These are phyloP conservation scores for Drosophila multiciliata DNA, from an alignment of 2,888 invertebrate genomes.

Conservation along the genomic window DNA sequence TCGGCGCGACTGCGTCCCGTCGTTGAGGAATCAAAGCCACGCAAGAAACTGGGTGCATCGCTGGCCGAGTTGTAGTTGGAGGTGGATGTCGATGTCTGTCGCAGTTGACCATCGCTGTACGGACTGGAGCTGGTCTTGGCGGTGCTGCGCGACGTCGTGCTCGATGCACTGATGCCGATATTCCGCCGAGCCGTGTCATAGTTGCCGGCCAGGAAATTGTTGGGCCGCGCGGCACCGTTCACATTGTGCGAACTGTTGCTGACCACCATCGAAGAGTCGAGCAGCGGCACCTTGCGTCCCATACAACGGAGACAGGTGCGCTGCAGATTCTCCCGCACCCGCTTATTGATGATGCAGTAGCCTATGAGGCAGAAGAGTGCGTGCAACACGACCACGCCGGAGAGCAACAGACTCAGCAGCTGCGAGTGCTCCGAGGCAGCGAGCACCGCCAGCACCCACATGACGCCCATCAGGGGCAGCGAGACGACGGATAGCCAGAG, in stretches of 20 bases:
- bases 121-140: conserved; percentile 97
- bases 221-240: conserved; percentile 85
- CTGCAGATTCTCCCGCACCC: conserved; percentile 90
- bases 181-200: conserved; percentile 89
- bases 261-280: conserved; percentile 90
- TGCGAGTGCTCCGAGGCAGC: conserved; percentile 91
- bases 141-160: conserved; percentile 96
- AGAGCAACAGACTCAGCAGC: conserved; percentile 91
- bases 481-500: conserved; percentile 95
- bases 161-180: conserved; percentile 97
- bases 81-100: conserved; percentile 94
- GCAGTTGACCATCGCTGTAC: conserved; percentile 93
- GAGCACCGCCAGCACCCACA: conserved; percentile 94
- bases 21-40: conserved; percentile 86
- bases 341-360: conserved; percentile 93
- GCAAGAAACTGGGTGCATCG: conserved; percentile 90
- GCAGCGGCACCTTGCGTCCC: conserved; percentile 92
- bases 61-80: conserved; percentile 94
- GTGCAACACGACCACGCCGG: conserved; percentile 91
- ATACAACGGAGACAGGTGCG: conserved; percentile 89
- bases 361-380: conserved; percentile 94
- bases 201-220: conserved; percentile 82
- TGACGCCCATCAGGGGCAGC: conserved; percentile 92
- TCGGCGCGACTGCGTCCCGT: conserved; percentile 74
- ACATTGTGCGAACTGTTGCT: conserved; percentile 92